phyloP scores from a whole-genome alignment of 2,888 invertebrate species.

The Andrena bucephala region DNA sequence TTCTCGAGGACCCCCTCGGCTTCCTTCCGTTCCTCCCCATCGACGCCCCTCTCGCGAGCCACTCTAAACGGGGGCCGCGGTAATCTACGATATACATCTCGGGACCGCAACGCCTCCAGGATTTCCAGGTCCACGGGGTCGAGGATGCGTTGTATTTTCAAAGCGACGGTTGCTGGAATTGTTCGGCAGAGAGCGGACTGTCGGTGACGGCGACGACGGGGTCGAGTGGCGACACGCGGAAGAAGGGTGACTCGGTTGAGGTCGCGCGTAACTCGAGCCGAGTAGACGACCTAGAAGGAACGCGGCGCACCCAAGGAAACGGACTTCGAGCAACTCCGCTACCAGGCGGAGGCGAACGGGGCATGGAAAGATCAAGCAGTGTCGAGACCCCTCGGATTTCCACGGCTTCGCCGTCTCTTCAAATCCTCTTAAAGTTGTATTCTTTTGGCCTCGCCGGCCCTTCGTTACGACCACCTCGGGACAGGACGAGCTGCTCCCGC shows the following conservation, averaged over 20 bases:
- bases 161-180: not conserved
- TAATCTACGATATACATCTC: constrained; percentile 73
- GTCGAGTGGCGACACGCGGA: constrained; percentile 24
- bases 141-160: not conserved
- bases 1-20: not conserved
- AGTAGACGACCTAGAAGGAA: constrained; percentile 73
- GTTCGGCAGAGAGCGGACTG: not conserved
- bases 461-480: constrained; percentile 54
- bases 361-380: constrained; percentile 81
- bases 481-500: constrained; percentile 43
- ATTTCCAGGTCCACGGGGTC: constrained; percentile 44
- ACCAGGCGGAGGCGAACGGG: constrained; percentile 41
- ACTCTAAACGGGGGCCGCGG: constrained; percentile 34
- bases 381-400: constrained; percentile 84
- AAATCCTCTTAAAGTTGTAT: constrained; percentile 85
- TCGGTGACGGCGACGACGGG: constrained; percentile 16
- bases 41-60: constrained; percentile 18
- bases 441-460: constrained; percentile 84
- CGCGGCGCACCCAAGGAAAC: constrained; percentile 53
- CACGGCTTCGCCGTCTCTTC: constrained; percentile 84
- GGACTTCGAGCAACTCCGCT: constrained; percentile 38
- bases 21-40: constrained; percentile 28
- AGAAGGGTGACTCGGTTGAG: constrained; percentile 47
- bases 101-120: constrained; percentile 63
- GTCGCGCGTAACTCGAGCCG: constrained; percentile 73